Conservation (phyloP, 2,797 vertebrate genomes). For the Cercopithecus hamlyni region DNA sequence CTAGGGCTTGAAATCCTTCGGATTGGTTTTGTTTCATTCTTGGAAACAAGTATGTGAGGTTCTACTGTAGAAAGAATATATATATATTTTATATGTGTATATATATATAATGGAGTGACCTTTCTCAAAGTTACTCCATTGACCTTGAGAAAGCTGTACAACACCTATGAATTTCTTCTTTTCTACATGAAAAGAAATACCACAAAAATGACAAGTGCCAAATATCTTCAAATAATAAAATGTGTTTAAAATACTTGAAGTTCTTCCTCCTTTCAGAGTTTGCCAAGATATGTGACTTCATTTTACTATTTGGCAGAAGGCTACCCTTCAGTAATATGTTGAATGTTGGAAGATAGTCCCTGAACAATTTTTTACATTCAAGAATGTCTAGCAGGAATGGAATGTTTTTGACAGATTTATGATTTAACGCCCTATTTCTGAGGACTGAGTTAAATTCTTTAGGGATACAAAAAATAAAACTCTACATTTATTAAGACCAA, state of each 20-base stretch:
- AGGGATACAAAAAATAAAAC: background rate
- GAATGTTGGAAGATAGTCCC: background rate
- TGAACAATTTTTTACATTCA: conserved; percentile 4
- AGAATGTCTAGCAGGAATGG: background rate
- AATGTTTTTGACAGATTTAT: background rate
- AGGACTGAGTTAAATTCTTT: background rate
- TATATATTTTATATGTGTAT: no score
- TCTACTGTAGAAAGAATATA: background rate
- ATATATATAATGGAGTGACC: background rate
- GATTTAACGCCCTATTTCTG: background rate
- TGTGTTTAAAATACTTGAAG: conserved; percentile 1
- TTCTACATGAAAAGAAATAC: conserved; percentile 19
- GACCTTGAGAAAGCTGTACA: conserved; percentile 39
- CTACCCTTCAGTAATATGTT: background rate
- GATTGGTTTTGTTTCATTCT: background rate
- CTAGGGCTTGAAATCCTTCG: background rate
- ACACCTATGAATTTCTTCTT: conserved; percentile 2
- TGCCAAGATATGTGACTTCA: conserved; percentile 15
- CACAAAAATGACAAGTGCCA: conserved; percentile 53
- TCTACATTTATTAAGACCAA: background rate
- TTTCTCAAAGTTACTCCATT: background rate
- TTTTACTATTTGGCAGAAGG: background rate
- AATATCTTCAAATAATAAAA: conserved; percentile 45
- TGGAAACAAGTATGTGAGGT: background rate
- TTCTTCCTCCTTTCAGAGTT: conserved; percentile 2